Conservation (phyloP, 2,113 vertebrate species). For the Tichodroma muraria region DNA sequence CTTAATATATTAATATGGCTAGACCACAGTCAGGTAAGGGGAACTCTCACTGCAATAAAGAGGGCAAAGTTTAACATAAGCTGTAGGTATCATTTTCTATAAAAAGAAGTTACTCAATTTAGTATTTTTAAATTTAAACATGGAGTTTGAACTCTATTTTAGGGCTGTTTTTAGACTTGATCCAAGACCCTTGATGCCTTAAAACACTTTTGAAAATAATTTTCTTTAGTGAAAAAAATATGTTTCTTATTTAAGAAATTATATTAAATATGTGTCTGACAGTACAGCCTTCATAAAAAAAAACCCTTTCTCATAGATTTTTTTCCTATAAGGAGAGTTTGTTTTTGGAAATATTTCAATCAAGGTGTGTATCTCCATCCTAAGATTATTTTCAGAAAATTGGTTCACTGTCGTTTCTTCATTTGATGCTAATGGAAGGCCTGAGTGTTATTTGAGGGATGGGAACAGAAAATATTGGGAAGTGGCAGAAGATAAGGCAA, state of each 20-base stretch:
- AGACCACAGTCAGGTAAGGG: neutral
- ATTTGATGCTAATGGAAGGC: neutral
- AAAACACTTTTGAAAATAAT: neutral
- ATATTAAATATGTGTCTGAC: neutral
- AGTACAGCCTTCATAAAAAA: neutral
- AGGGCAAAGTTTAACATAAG: neutral
- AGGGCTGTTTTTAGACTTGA: neutral
- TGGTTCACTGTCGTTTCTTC: neutral
- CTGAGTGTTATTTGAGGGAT: neutral
- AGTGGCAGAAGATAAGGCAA: neutral
- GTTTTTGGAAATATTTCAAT: neutral
- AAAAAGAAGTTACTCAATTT: constrained; percentile 15
- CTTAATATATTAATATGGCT: constrained; percentile 6
- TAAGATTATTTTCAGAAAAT: neutral
- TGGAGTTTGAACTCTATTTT: neutral
- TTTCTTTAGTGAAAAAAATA: neutral
- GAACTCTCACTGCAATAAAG: constrained; percentile 1
- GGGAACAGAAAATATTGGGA: neutral
- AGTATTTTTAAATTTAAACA: constrained; percentile 28
- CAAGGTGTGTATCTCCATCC: neutral
- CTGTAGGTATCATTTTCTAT: neutral
- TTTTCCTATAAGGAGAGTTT: neutral
- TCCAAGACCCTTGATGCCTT: neutral
- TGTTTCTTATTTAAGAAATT: neutral
- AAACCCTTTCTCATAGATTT: neutral